These are phyloP conservation scores for Heliconius ethilla DNA, from an alignment of 2,888 invertebrate genomes.

Conservation along the genomic window DNA sequence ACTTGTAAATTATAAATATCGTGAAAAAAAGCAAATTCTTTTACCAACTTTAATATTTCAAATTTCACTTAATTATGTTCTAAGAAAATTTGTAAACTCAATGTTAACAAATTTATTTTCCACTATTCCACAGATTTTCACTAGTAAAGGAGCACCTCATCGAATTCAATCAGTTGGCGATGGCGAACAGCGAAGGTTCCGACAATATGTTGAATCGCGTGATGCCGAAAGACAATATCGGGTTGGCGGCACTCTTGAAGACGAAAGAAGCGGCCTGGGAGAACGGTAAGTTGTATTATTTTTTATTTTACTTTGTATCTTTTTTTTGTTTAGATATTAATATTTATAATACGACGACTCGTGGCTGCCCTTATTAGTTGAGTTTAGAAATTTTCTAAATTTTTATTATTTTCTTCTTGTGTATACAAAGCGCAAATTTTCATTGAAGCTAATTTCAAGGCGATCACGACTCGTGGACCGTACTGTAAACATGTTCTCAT, in stretches of 20 bases:
- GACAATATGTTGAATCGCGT: slow-evolving; percentile 99
- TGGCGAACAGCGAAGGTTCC: slow-evolving; percentile 98
- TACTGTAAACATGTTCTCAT: too few species aligned
- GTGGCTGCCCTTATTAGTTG: too few species aligned
- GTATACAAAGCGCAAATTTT: too few species aligned
- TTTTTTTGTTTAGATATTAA: background rate
- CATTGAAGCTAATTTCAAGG: too few species aligned
- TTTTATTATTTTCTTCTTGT: too few species aligned
- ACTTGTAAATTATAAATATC: too few species aligned
- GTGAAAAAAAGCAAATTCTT: too few species aligned
- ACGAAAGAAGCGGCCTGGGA: slow-evolving; percentile 98
- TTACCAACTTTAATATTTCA: background rate
- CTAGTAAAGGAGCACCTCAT: slow-evolving; percentile 97
- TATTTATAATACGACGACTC: background rate
- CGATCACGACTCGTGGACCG: too few species aligned
- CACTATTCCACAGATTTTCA: slow-evolving; percentile 87
- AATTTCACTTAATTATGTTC: background rate
- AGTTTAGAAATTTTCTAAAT: too few species aligned
- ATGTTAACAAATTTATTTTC: background rate
- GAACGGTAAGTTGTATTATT: slow-evolving; percentile 81
- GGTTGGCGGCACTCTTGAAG: slow-evolving; percentile 95
- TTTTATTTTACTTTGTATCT: background rate
- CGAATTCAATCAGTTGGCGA: slow-evolving; percentile 99
- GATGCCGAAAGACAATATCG: slow-evolving; percentile 99
- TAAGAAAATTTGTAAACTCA: too few species aligned